Evolutionary conservation across 2,113 vertebrate genomes (phyloP).

Genomic region (Actenoides hombroni): DNA sequence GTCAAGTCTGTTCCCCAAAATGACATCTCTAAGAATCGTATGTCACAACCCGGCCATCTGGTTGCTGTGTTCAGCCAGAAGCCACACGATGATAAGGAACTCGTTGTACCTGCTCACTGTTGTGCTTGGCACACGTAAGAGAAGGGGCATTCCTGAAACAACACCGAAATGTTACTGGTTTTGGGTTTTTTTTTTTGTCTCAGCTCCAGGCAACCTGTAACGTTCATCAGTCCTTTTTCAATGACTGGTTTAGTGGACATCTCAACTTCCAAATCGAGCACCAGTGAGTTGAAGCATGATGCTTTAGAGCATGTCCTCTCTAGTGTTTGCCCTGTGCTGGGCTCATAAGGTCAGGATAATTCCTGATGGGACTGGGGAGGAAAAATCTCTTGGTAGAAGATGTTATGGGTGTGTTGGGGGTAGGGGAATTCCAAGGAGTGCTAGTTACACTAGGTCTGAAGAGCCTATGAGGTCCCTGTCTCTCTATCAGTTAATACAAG

Average conservation of each 20-base stretch:
- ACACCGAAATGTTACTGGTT: background rate
- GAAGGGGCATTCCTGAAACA: background rate
- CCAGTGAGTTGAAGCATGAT: constrained; percentile 73
- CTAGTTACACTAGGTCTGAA: background rate
- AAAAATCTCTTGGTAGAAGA: no score
- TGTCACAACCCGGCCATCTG: background rate
- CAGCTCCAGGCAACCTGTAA: constrained; percentile 85
- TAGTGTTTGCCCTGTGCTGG: no score
- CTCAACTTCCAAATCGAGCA: constrained; percentile 88
- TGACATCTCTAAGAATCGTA: fast-evolving
- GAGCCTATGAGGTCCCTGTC: background rate
- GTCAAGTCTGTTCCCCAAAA: background rate
- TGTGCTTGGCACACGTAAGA: background rate
- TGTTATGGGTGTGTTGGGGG: background rate
- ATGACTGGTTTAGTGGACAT: constrained; percentile 86
- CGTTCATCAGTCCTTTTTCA: constrained; percentile 80
- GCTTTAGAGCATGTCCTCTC: no score
- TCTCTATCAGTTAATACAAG: background rate
- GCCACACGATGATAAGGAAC: background rate
- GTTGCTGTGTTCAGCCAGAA: background rate
- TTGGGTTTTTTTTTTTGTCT: background rate
- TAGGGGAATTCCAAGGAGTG: background rate
- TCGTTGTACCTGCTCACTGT: background rate
- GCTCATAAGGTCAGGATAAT: no score
- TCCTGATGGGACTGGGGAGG: no score